Percentiles rank a stretch among this genome's conserved stretches.
Conservation (phyloP, 1,140 invertebrate species). For the Melanaphis sacchari region DNA sequence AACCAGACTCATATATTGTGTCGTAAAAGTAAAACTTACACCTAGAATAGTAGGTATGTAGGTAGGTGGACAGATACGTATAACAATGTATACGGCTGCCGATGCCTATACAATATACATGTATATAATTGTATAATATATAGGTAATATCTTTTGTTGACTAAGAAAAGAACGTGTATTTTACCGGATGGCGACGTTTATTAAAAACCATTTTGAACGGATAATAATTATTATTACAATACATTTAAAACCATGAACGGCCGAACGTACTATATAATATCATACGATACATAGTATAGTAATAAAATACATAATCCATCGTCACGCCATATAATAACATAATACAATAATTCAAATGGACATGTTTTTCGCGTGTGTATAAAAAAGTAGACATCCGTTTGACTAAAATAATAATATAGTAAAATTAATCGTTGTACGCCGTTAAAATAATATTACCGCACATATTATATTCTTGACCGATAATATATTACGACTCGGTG, state of each 20-base stretch:
- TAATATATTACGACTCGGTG: neutral
- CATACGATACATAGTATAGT: neutral
- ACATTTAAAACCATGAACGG: neutral
- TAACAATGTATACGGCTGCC: neutral
- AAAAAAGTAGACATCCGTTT: slow-evolving; percentile 31
- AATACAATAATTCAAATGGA: neutral
- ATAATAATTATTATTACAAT: neutral
- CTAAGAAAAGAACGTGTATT: neutral
- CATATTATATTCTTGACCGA: neutral
- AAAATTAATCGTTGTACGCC: neutral
- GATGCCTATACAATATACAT: neutral
- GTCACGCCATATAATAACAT: neutral
- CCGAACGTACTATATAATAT: neutral
- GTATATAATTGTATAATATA: neutral
- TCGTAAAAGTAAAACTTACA: neutral
- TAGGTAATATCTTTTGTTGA: neutral
- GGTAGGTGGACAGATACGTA: neutral
- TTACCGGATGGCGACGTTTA: neutral
- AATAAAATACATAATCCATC: neutral
- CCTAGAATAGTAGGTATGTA: neutral
- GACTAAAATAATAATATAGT: slow-evolving; percentile 25
- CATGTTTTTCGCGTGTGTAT: neutral
- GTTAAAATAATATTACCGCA: neutral
- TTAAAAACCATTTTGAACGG: neutral
- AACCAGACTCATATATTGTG: neutral